Conservation (phyloP, 2,888 invertebrate genomes). For the Drosophila mimetica region DNA sequence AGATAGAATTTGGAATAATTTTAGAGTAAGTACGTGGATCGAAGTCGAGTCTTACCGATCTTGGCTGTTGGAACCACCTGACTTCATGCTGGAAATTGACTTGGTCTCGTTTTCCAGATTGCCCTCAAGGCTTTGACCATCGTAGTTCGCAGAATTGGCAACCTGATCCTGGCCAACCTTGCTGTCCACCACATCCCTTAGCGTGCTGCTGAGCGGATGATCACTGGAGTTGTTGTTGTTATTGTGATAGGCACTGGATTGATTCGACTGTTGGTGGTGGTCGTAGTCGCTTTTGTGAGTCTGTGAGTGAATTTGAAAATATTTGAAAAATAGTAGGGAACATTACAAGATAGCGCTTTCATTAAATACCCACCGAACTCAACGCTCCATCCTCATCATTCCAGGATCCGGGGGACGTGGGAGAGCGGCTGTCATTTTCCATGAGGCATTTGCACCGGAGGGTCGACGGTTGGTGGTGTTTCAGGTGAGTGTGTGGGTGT, state of each 20-base stretch:
- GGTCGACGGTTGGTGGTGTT: conserved; percentile 37
- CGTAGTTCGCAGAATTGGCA: conserved; percentile 86
- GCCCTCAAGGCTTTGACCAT: conserved; percentile 95
- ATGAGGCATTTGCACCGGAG: conserved; percentile 45
- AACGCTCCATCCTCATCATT: conserved; percentile 84
- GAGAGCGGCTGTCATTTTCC: conserved; percentile 80
- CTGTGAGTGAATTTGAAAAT: conserved; percentile 44
- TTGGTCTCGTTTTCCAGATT: conserved; percentile 97
- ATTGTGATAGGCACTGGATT: conserved; percentile 54
- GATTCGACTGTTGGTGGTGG: conserved; percentile 66
- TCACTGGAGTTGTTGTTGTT: conserved; percentile 55
- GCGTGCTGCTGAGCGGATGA: conserved; percentile 46
- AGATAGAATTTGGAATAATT: conserved; percentile 12
- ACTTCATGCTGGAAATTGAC: conserved; percentile 92
- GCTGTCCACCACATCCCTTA: conserved; percentile 71
- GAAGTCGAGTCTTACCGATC: conserved; percentile 86
- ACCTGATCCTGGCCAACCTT: conserved; percentile 58
- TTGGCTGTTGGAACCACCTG: conserved; percentile 91
- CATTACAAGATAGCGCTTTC: neutral
- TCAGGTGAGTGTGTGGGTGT: conserved; percentile 44
- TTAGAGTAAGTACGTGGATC: neutral
- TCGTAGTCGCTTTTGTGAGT: conserved; percentile 81
- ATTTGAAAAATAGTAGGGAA: neutral
- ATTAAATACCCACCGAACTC: conserved; percentile 79
- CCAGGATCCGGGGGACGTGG: conserved; percentile 84